Evolutionary conservation across 2,888 invertebrate species (phyloP), one percentile per base, ranked within the genome.

Genomic region (Ectropis crepuscularia): DNA sequence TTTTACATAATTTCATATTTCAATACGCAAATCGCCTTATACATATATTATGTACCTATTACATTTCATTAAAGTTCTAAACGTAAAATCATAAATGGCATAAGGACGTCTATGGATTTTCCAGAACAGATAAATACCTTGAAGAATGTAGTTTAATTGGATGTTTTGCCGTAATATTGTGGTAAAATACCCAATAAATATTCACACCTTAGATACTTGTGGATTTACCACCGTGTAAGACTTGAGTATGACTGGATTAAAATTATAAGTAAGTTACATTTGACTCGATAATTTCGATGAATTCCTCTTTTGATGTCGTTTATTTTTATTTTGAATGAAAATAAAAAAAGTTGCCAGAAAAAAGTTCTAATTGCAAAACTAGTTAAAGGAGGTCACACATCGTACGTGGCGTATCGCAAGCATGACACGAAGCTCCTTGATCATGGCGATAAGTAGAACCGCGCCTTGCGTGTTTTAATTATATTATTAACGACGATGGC

Each of bases 381-480:
- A 10, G 38, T 63, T 36, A 69, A 72, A 70, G 54, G 73, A 67
- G 70, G 72, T 64, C 65, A 70, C 63, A 67, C 61, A 59, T 57
- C 59, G 66, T 70, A 59, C 11, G 36, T 7, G 9, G 39, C 47
- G 5, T 38, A 72, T 70, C 73, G 70, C 45, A 63, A 67, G 64
- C 72, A 69, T 67, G 63, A 65, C 68, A 71, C 60, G 65, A 63
- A 53, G 63, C 62, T 82, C 85, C 90, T 90, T 86, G 89, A 91
- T 90, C 86, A 84, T 78, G 57, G 74, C 81, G 88, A 90, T 89
- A 90, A 89, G 86, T 86, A 82, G 74, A 78, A 81, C 89, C 90
- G 85, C 89, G 83, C 90, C 90, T 90, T 87, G 88, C 91, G 89
- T 90, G 90, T 89, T 92, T 91, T 92, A 92, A 92, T 92, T 92